Base-by-base conservation (phyloP, 2,113 vertebrate species). In the Brachirus orientalis region DNA sequence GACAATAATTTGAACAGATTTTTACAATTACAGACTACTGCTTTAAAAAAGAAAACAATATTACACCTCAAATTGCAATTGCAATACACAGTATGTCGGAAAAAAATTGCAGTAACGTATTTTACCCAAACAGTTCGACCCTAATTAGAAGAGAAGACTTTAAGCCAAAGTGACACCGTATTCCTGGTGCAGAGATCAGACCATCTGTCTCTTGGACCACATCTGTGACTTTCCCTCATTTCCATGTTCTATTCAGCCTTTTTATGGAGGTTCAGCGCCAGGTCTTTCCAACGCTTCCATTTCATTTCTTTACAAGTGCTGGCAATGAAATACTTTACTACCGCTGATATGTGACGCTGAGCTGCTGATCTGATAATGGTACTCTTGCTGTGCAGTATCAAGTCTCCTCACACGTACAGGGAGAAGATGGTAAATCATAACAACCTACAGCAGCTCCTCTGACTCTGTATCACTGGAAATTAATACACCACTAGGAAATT, bases 341-440 rank as follows among this genome's bases (percentile, higher is more conserved):
- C 67, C 41, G 79, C 79, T 75, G 70, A 68, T 78, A 82, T 80
- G 60, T 83, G 66, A 85, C 71, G 51, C 75, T 18, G 70, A 78
- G 80, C 65, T 61, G 55, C 78, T 85, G 77, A 85, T 88, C 77
- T 72, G 75, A 86, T 84, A 76, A 84, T 62, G 47, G 68, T n/a
- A 51, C 20, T 69, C 75, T 55, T 40, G 60, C 75, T 79, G 81
- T 69, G 82, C 69, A 37, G 12, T 65, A 55, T 19, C 53, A 65
- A 54, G 55, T 67, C 47, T 77, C 72, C 51, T 0, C 17, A 18
- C 18, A n/a, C 45, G 78, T 17, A 52, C 41, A 77, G 63, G 60
- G 48, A 46, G 38, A 58, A 48, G 50, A 38, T 19, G 67, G 51
- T 77, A 80, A 69, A 84, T 88, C 82, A 75, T 43, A 74, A 76